Conservation (phyloP, 2,888 invertebrate genomes). For the Tetranychus truncatus region DNA sequence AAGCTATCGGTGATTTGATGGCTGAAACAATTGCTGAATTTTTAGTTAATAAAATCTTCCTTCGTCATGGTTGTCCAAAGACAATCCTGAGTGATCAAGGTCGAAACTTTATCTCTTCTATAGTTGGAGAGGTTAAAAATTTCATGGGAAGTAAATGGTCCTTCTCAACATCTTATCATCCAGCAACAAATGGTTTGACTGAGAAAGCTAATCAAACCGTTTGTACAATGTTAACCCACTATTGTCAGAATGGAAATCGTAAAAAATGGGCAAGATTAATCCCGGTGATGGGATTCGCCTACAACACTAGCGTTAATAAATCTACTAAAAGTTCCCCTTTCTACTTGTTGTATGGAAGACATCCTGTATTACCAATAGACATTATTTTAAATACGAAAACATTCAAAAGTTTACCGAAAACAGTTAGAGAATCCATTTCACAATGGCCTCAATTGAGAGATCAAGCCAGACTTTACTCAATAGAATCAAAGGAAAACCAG, state of each 20-base stretch:
- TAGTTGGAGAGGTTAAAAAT: no score
- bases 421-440: neutral
- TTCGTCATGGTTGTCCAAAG: no score
- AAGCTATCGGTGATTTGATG: no score
- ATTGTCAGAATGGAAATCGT: constrained; percentile 9
- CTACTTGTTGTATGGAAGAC: neutral
- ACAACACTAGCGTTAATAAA: constrained; percentile 15
- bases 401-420: neutral
- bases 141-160: no score
- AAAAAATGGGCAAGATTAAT: constrained; percentile 17
- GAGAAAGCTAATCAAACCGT: no score
- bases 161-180: no score
- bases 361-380: neutral
- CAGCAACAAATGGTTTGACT: no score
- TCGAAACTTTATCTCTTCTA: no score
- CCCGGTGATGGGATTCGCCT: constrained; percentile 13
- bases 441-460: neutral
- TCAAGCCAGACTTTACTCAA: neutral
- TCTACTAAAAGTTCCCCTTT: constrained; percentile 11
- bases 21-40: no score
- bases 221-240: constrained; percentile 13
- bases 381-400: no score
- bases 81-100: no score
- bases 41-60: no score
- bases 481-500: neutral